Evolutionary conservation across 2,888 invertebrate genomes (phyloP).

Genomic region (Pycnomerus fuliginosus): DNA sequence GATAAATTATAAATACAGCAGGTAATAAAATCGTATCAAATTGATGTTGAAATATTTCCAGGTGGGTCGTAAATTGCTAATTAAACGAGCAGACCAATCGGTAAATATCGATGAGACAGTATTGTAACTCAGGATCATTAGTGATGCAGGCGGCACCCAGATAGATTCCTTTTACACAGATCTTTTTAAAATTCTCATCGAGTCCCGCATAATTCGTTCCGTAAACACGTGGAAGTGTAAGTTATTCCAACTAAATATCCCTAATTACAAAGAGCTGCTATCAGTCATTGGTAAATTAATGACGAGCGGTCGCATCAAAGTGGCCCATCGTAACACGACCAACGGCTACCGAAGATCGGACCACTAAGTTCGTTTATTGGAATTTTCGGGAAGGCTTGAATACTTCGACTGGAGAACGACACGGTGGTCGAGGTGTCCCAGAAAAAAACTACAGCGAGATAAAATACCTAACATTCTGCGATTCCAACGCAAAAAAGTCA

Average conservation of each 20-base stretch:
- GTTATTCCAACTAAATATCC: constrained; percentile 38
- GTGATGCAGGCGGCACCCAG: constrained; percentile 6
- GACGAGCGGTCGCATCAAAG: constrained; percentile 42
- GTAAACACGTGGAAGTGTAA: constrained; percentile 41
- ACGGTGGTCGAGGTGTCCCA: constrained; percentile 43
- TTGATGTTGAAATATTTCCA: constrained; percentile 10
- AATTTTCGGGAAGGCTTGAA: constrained; percentile 42
- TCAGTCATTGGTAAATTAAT: constrained; percentile 40
- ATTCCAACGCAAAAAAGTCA: no score
- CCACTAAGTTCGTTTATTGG: constrained; percentile 39
- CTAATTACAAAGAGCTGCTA: constrained; percentile 36
- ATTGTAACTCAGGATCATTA: constrained; percentile 10
- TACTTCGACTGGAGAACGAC: constrained; percentile 35
- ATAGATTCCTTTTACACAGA: constrained; percentile 24
- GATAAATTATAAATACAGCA: no score
- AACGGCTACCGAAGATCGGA: constrained; percentile 41
- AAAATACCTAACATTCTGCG: constrained; percentile 32
- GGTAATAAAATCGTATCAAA: no score
- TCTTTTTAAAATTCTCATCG: constrained; percentile 34
- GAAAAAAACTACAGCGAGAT: constrained; percentile 33
- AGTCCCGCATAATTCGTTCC: constrained; percentile 31
- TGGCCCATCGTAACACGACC: constrained; percentile 31
- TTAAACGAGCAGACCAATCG: constrained; percentile 11
- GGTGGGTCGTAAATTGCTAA: constrained; percentile 18
- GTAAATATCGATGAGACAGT: constrained; percentile 7